Evolutionary conservation across 2,113 vertebrate species (phyloP).

Genomic region (Pollimyrus isidori): DNA sequence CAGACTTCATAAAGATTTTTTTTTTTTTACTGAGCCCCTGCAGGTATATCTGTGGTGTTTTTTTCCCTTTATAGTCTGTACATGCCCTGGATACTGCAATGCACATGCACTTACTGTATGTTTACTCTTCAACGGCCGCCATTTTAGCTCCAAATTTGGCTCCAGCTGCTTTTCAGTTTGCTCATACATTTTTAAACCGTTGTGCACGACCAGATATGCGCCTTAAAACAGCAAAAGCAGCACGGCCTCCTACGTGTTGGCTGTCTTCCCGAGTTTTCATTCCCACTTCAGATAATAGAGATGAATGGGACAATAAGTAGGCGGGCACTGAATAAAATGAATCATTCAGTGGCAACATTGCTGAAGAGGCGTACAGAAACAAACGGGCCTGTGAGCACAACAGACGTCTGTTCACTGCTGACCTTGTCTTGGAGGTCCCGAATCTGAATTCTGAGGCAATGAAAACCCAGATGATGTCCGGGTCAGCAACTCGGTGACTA

Average conservation of each 20-base stretch:
- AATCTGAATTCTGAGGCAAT: not conserved
- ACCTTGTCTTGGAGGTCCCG: not conserved
- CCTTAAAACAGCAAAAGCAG: not conserved
- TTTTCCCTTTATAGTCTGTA: not conserved
- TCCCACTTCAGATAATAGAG: constrained; percentile 4
- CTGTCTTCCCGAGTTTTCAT: not conserved
- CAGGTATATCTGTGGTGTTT: not conserved
- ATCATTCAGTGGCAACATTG: not conserved
- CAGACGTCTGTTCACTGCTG: not conserved
- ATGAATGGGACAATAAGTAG: not conserved
- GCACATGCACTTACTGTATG: not conserved
- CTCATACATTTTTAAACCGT: not conserved
- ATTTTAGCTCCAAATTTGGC: not conserved
- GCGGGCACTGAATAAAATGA: not conserved
- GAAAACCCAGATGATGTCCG: not conserved
- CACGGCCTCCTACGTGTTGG: not conserved
- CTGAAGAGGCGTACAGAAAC: not conserved
- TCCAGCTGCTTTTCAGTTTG: not conserved
- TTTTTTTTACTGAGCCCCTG: not conserved
- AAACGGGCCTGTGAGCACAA: not conserved
- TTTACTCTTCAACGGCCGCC: not conserved
- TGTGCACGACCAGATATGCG: not conserved
- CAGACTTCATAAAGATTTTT: not conserved
- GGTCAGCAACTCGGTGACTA: not conserved
- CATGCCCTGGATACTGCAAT: not conserved